A percentile compares a stretch with the other conserved stretches of the same genome.
These are phyloP conservation scores for Aricia artaxerxes DNA, from an alignment of 2,888 invertebrate species.

Conservation along the genomic window DNA sequence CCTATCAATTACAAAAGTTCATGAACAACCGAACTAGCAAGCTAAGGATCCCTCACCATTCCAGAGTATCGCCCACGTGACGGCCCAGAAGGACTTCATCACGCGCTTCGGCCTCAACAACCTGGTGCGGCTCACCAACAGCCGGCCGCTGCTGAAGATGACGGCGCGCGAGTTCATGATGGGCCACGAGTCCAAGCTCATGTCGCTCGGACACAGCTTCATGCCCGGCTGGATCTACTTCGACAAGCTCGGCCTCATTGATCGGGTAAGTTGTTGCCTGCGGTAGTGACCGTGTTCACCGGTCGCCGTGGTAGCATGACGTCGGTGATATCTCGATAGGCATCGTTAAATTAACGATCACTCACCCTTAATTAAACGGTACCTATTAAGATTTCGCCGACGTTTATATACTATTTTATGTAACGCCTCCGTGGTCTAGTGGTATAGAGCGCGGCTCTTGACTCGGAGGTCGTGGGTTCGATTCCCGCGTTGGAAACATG, in stretches of 20 bases:
- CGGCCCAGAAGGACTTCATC: constrained; percentile 83
- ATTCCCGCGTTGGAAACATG: no score
- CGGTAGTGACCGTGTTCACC: background rate
- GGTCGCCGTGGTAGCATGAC: background rate
- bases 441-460: no score
- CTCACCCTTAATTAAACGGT: no score
- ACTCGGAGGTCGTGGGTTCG: no score
- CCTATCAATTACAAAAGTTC: no score
- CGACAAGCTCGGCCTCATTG: constrained; percentile 92
- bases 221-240: constrained; percentile 92
- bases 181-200: constrained; percentile 89
- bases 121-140: constrained; percentile 84
- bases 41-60: constrained; percentile 47
- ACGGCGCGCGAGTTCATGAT: constrained; percentile 94
- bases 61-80: constrained; percentile 91
- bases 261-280: constrained; percentile 83
- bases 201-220: constrained; percentile 90
- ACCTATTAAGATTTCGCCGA: no score
- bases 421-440: no score
- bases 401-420: no score
- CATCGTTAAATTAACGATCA: no score
- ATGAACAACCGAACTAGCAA: background rate
- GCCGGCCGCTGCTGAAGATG: constrained; percentile 87
- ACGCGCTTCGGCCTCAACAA: constrained; percentile 86
- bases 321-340: no score